These are phyloP conservation scores for Goniozus legneri DNA, from an alignment of 1,140 invertebrate genomes.

Conservation along the genomic window DNA sequence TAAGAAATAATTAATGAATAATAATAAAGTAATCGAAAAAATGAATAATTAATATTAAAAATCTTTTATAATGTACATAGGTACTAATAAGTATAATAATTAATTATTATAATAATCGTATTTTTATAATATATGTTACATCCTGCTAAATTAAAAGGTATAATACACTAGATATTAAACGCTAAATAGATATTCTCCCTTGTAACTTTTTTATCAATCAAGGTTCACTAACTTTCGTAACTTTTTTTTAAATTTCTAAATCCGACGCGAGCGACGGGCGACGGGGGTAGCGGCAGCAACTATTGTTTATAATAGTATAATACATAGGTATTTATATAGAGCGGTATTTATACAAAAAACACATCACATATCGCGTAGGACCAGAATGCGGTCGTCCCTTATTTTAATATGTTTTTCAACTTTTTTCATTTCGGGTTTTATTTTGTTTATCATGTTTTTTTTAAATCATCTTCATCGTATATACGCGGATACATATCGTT, in stretches of 20 bases:
- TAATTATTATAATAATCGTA: no score
- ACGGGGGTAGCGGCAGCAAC: constrained; percentile 37
- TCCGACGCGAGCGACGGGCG: constrained; percentile 27
- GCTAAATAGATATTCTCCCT: constrained; percentile 31
- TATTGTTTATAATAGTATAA: constrained; percentile 50
- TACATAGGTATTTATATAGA: constrained; percentile 55
- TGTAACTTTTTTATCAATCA: constrained; percentile 24
- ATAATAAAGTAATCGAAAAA: constrained; percentile 33
- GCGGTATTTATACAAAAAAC: constrained; percentile 54
- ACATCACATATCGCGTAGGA: constrained; percentile 53
- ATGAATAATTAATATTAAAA: constrained; percentile 34
- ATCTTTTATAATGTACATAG: constrained; percentile 42
- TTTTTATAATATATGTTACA: constrained; percentile 53
- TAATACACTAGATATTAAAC: constrained; percentile 49
- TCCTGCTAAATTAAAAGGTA: constrained; percentile 47
- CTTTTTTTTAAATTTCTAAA: constrained; percentile 19
- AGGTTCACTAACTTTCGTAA: constrained; percentile 28
- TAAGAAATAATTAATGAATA: constrained; percentile 44
- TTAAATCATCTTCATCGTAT: constrained; percentile 18
- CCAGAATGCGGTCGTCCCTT: constrained; percentile 33
- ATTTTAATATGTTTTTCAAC: constrained; percentile 37
- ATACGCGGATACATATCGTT: constrained; percentile 50
- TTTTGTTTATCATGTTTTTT: no score
- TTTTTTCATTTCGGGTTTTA: constrained; percentile 29
- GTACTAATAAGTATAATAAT: constrained; percentile 26